Evolutionary conservation across 2,797 vertebrate genomes (phyloP).

Genomic region (Halcyon leucocephala): DNA sequence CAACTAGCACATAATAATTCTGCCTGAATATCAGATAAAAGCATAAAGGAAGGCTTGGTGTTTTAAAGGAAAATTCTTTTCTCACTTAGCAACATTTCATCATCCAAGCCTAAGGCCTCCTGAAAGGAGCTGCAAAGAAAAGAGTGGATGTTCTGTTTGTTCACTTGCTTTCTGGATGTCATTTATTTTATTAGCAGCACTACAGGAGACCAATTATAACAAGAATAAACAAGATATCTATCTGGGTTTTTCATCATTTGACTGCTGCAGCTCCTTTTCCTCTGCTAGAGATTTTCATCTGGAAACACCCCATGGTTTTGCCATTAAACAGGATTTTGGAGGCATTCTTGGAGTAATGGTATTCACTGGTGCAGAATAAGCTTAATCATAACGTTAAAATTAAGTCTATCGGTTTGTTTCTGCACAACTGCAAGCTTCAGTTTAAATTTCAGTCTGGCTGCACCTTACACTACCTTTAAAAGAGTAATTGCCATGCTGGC

Average conservation of each 20-base stretch:
- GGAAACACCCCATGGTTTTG: slow-evolving; percentile 23
- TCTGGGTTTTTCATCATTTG: slow-evolving; percentile 30
- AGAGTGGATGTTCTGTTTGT: not conserved
- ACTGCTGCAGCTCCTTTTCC: not conserved
- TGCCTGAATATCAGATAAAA: slow-evolving; percentile 17
- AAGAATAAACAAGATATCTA: slow-evolving; percentile 58
- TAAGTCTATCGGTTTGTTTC: not conserved
- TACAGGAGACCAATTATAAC: slow-evolving; percentile 41
- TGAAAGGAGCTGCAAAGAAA: slow-evolving; percentile 23
- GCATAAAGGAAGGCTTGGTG: not conserved
- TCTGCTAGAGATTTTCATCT: not conserved
- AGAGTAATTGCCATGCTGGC: not conserved
- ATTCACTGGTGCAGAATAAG: slow-evolving; percentile 41
- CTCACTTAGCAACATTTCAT: not conserved
- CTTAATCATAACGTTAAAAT: slow-evolving; percentile 23
- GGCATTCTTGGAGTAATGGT: not conserved
- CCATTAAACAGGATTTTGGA: slow-evolving; percentile 16
- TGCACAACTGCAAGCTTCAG: not conserved
- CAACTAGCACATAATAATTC: not conserved
- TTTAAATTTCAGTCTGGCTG: not conserved
- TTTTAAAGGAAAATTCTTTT: slow-evolving; percentile 35
- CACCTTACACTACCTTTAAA: not conserved
- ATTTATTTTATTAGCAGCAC: slow-evolving; percentile 56
- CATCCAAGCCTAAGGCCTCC: not conserved
- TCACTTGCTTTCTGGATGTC: slow-evolving; percentile 8